Base-by-base conservation (phyloP, 2,797 vertebrate species). In the Bufotes viridis region DNA sequence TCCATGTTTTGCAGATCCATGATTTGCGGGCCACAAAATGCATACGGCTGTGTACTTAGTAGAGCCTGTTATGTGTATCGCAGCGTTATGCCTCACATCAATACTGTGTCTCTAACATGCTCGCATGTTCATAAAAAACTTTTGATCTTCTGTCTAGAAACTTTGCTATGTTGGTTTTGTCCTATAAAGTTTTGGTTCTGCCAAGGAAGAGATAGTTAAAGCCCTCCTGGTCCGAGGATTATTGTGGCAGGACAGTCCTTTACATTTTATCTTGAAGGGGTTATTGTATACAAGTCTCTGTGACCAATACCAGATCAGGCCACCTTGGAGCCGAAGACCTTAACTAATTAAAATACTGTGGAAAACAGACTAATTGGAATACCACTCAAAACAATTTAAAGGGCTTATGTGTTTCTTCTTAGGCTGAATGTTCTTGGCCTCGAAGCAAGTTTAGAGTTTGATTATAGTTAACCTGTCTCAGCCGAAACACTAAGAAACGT, bases 341-440 rank as follows among this genome's bases (percentile, higher is more conserved):
- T 89, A 58, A 78, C 70, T 89, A 89, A 88, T 88, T 88, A 88
- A 75, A 86, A 86, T 76, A 63, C 87, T 81, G 60, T 82, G 84
- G 87, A 88, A 89, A 89, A 85, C 58, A 86, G 84, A 85, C 78
- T 89, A 89, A 89, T 89, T 89, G 42, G 78, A 67, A 60, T 61
- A 67, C 69, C 78, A 86, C 83, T 82, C 84, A 63, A 89, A 85
- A 81, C 83, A 82, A 89, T 89, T 86, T 89, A 89, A 49, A 81
- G 58, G 87, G 87, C 69, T 81, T 86, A 89, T 85, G 84, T 84
- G 58, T 88, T 89, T 86, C 83, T 76, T 79, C 81, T 85, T 89
- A 85, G 69, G 70, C 78, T 85, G 83, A 89, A 60, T 89, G 78
- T 76, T 75, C 78, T 76, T 63, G 78, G 87, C 57, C 81, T 69